A percentile compares a stretch with the other conserved stretches of the same genome.
Evolutionary conservation across 2,113 vertebrate species (phyloP).

Genomic region (Rhombomys opimus): DNA sequence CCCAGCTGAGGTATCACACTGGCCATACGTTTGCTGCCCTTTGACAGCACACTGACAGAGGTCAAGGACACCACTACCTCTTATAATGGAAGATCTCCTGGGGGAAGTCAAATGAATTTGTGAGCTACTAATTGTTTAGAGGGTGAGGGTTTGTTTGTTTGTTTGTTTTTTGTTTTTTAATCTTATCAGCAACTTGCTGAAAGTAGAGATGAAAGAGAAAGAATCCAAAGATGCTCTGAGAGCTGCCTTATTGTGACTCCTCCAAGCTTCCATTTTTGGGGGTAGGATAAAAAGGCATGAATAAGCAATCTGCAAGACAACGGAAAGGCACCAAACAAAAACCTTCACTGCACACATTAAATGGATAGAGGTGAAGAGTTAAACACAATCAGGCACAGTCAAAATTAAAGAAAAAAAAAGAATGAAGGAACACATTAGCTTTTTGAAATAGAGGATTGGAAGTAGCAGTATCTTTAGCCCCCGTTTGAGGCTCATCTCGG

Average conservation of each 20-base stretch:
- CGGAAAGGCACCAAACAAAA: neutral
- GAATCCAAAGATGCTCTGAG: neutral
- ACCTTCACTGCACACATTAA: neutral
- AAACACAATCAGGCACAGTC: neutral
- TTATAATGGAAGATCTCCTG: neutral
- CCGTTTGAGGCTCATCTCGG: neutral
- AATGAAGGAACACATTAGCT: neutral
- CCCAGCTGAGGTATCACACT: too few relatives aligned
- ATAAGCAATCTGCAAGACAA: neutral
- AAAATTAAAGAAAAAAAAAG: neutral
- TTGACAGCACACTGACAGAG: neutral
- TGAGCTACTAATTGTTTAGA: neutral
- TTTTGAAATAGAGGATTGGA: neutral
- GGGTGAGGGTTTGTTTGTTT: neutral
- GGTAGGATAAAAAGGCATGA: neutral
- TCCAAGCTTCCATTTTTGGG: neutral
- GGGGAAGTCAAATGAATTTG: neutral
- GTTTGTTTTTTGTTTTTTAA: neutral
- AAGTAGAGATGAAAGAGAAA: conserved; percentile 7
- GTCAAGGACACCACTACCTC: neutral
- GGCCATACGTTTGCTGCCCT: neutral
- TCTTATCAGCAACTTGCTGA: neutral
- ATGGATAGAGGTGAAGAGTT: neutral
- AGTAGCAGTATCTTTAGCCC: neutral
- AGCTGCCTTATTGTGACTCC: too few relatives aligned